Base-by-base conservation (phyloP, 1,140 invertebrate genomes). In the Bombus balteatus region DNA sequence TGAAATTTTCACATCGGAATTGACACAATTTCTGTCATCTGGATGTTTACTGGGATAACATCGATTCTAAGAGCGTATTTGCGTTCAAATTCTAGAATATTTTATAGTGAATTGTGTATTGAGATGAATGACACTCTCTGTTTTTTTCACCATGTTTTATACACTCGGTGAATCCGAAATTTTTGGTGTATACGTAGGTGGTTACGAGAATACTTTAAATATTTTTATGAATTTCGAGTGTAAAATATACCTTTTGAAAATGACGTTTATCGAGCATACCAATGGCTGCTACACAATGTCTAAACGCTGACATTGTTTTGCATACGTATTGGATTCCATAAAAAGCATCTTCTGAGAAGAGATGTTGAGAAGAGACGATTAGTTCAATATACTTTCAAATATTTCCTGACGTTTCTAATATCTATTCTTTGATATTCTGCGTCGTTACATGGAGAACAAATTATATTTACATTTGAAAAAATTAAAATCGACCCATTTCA, bases 11-110 rank as follows among this genome's bases (percentile, higher is more conserved):
- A n/a, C 10, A 22, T 25, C 9, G 32, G 6, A 74, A 74, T 74
- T 34, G 73, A 53, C n/a, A 43, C n/a, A 47, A 32, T 25, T 47
- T 18, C 41, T n/a, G 41, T 32, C 39, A 74, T 22, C 18, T 53
- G 39, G 32, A 74, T 32, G n/a, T 74, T 32, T n/a, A 74, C 53
- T 32, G 43, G 32, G 43, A 74, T 53, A 74, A 53, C 43, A 74
- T 47, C 18, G 73, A 74, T 25, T 6, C 10, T 74, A 74, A 74
- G 32, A n/a, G 73, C 12, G 28, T 32, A 28, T 18, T 43, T 41
- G 39, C 28, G 10, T n/a, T 73, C 8, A 10, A 34, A 34, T 74
- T 47, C 18, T n/a, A 13, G 18, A 53, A 53, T 53, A 74, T 53
- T 74, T 53, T 28, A 34, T 53, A n/a, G 15, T n/a, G 73, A 62